Evolutionary conservation across 1,140 invertebrate genomes (phyloP).

Genomic region (Anadara kagoshimensis): DNA sequence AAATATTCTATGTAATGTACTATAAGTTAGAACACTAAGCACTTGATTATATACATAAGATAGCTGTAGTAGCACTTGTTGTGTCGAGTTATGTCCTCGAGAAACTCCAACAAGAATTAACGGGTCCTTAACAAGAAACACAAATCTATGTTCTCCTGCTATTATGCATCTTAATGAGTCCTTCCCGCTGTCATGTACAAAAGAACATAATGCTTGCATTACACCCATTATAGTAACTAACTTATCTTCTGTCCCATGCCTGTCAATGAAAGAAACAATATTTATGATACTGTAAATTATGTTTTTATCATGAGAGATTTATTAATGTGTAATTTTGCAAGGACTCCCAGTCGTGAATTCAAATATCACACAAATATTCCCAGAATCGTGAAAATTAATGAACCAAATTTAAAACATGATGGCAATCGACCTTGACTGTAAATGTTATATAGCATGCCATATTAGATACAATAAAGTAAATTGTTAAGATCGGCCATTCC

Average conservation of each 20-base stretch:
- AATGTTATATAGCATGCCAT: too few species aligned
- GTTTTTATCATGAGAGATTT: too few species aligned
- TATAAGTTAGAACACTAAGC: conserved; percentile 87
- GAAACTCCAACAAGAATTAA: conserved; percentile 93
- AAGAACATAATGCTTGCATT: conserved; percentile 95
- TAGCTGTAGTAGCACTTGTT: conserved; percentile 89
- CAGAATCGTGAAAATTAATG: too few species aligned
- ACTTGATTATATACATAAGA: conserved; percentile 79
- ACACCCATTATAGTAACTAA: conserved; percentile 95
- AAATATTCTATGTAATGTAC: conserved; percentile 85
- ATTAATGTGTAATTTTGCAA: too few species aligned
- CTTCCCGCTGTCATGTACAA: conserved; percentile 80
- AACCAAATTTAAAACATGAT: too few species aligned
- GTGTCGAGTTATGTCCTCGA: conserved; percentile 84
- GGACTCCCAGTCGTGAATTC: too few species aligned
- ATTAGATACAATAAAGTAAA: too few species aligned
- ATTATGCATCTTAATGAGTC: conserved; percentile 88
- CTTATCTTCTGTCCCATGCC: conserved; percentile 94
- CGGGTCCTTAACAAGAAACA: conserved; percentile 90
- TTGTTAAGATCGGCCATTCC: too few species aligned
- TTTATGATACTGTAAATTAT: too few species aligned
- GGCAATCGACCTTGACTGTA: too few species aligned
- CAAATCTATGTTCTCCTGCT: conserved; percentile 89
- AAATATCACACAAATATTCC: too few species aligned
- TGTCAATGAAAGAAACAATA: conserved; percentile 45